Base-by-base conservation (phyloP, 2,888 invertebrate genomes). In the Oscheius sp. region DNA sequence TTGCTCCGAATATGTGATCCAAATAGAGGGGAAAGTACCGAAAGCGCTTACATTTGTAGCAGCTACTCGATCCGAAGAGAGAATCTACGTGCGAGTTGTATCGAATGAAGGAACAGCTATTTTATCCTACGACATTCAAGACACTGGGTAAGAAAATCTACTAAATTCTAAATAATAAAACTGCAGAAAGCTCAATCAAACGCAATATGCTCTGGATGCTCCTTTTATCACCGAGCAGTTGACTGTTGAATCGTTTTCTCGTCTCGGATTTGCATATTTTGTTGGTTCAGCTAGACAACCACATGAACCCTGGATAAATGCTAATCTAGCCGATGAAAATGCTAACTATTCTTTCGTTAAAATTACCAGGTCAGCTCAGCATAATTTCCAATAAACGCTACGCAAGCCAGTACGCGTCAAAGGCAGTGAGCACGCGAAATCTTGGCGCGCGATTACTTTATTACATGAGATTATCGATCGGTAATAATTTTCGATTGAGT, bases 211-310 rank as follows among this genome's bases (percentile, higher is more conserved):
- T 31, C 37, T 48, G 15, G 79, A 79, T 33, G 73, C 75, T 15
- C 58, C 66, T 17, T 77, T 70, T 50, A 70, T 79, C 39, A 23
- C n/a, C 4, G 31, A 73, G 8, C 72, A 74, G 23, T 27, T 23
- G 8, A 58, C 46, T 1, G 48, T 71, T 5, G 29, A 42, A 12
- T 70, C 74, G 5, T 79, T 79, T 52, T 70, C 73, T 12, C 68
- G 67, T 23, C 58, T 69, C 2, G 53, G 63, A 15, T 69, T 66
- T 37, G 69, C 71, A 6, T 79, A 71, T 53, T 79, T 79, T 52
- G 71, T 79, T 20, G 55, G 69, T 17, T 67, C 76, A 0, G 17
- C 71, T 0, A 48, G n/a, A 0, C 79, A 79, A 45, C 65, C 70
- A 0, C 71, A 75, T 29, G 74, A 77, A 34, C 79, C 79, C 1